A percentile compares a stretch with the other conserved stretches of the same genome.
Conservation (phyloP, 2,113 vertebrate species). For the mouse (Mus musculus) region GRCm39 chr6:124745501-124746000, state of each 20-base stretch:
- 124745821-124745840: background rate
- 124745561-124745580: slow-evolving; percentile 24
- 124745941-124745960: background rate
- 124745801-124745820: slow-evolving; percentile 5
- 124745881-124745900: background rate
- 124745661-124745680: background rate
- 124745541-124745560: slow-evolving; percentile 42
- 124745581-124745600: background rate
- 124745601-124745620: background rate
- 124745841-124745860: background rate
- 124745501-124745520: slow-evolving; percentile 75
- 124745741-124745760: background rate
- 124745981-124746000: background rate
- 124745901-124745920: background rate
- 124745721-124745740: background rate
- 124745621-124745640: slow-evolving; percentile 46
- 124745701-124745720: slow-evolving; percentile 8
- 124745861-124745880: background rate
- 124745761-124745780: background rate
- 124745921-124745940: background rate
- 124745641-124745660: slow-evolving; percentile 27
- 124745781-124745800: background rate
- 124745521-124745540: slow-evolving; percentile 65
- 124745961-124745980: background rate
- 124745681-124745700: slow-evolving; percentile 23